Evolutionary conservation across 2,888 invertebrate species (phyloP).

Genomic region (Muscina levida): DNA sequence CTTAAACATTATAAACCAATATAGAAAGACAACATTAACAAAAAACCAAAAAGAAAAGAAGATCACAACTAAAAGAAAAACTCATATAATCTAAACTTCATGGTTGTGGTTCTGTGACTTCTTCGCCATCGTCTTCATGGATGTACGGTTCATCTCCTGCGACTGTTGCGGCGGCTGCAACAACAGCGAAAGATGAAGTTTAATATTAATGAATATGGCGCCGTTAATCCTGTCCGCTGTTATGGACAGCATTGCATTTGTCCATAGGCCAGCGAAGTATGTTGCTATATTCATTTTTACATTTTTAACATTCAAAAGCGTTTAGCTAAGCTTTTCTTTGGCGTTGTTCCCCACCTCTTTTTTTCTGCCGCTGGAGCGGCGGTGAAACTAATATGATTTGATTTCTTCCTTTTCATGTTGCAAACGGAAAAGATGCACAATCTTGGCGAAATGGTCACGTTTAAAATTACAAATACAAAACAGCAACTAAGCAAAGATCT

Average conservation of each 20-base stretch:
- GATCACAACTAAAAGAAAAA: neutral
- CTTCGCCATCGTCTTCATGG: neutral
- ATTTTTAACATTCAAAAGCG: conserved; percentile 31
- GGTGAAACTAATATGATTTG: conserved; percentile 56
- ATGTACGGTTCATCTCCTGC: conserved; percentile 44
- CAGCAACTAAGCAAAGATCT: conserved; percentile 29
- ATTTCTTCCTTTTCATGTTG: conserved; percentile 54
- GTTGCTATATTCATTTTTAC: too few species aligned
- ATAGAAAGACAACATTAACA: neutral
- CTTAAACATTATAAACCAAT: neutral
- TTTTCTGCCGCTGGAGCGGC: conserved; percentile 16
- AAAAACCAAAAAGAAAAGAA: too few species aligned
- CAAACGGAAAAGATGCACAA: conserved; percentile 50
- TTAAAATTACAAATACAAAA: conserved; percentile 50
- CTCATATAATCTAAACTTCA: conserved; percentile 43
- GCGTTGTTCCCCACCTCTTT: too few species aligned
- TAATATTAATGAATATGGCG: conserved; percentile 64
- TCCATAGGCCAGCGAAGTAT: too few species aligned
- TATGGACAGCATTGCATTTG: too few species aligned
- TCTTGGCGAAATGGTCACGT: conserved; percentile 60
- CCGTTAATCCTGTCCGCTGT: conserved; percentile 59
- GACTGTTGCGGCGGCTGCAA: neutral
- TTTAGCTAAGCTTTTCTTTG: conserved; percentile 29
- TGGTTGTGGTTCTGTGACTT: conserved; percentile 6
- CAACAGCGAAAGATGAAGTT: conserved; percentile 48